Evolutionary conservation across 2,797 vertebrate genomes (phyloP), one percentile per base, ranked within the genome.

Genomic region (Ficedula albicollis): DNA sequence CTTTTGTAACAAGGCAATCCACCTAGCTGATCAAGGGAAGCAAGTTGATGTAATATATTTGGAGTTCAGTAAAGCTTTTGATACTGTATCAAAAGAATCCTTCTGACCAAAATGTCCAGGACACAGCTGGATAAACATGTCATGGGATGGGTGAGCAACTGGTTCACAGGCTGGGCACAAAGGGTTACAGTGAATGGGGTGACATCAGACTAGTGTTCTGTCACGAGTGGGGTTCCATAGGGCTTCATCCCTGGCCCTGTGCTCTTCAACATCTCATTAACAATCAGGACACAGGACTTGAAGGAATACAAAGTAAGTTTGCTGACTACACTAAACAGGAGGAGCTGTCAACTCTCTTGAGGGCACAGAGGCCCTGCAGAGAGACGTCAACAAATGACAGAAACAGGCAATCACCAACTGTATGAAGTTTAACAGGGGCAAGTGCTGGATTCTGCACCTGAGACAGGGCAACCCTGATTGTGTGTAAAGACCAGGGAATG

Each of bases 301-400:
- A 59, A 90, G 34, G 18, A 84, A 72, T 58, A 32, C 22, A 59
- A 58, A 26, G 3, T 20, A 56, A 46, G 18, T 84, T 46, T 78
- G 26, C 44, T 39, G 27, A 52, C 1, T 1, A 30, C 34, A 66
- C 52, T 52, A 41, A 54, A 46, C 1, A 46, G 22, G 30, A 54
- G 39, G 15, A 66, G 34, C 39, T 66, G 19, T 27, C 22, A 64
- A 41, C 13, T 32, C 43, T 62, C 30, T 64, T 0, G 0, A 52
- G 58, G n/a, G n/a, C 38, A 38, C 49, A 58, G 34, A 75, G 36
- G 32, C 36, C 36, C 58, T n/a, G 49, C 36, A 72, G 36, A 36
- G 25, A 59, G 30, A 60, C 5, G 10, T 11, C 0, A 0, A 62
- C 13, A 55, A 60, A 48, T 39, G 1, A 54, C 25, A n/a, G 46